Percentiles rank a stretch among this genome's conserved stretches.
Conservation (phyloP, 2,888 invertebrate genomes). For the Athalia rosae region DNA sequence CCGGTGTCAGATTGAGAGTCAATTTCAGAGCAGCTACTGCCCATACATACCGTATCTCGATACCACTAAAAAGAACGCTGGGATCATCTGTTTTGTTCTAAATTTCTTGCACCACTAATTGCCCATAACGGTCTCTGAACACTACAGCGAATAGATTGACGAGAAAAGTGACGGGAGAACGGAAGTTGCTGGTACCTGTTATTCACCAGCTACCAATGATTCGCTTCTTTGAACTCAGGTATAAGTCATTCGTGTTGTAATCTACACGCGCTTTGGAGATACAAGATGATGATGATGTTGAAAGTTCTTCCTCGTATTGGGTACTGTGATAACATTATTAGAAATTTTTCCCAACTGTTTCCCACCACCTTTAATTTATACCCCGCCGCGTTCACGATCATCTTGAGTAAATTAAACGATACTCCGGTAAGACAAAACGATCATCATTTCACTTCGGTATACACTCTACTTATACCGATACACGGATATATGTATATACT, state of each 20-base stretch:
- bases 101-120: slow-evolving; percentile 34
- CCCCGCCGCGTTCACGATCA: no score
- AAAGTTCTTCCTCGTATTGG: no score
- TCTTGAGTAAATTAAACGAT: no score
- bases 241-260: no score
- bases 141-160: slow-evolving; percentile 25
- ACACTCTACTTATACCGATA: not conserved
- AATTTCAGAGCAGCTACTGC: not conserved
- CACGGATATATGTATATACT: not conserved
- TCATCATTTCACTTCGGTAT: not conserved
- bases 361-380: no score
- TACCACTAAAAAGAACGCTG: slow-evolving; percentile 35
- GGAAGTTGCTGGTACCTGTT: slow-evolving; percentile 37
- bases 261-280: no score
- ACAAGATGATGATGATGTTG: no score
- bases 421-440: no score
- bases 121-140: slow-evolving; percentile 21
- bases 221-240: no score
- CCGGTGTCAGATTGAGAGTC: slow-evolving; percentile 33
- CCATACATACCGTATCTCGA: not conserved
- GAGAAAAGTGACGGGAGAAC: slow-evolving; percentile 36
- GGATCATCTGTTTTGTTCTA: slow-evolving; percentile 14
- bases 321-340: no score
- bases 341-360: no score
- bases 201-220: slow-evolving; percentile 17